Percentiles rank a stretch among this genome's conserved stretches.
Conservation (phyloP, 2,113 vertebrate species). For the Podarcis muralis region DNA sequence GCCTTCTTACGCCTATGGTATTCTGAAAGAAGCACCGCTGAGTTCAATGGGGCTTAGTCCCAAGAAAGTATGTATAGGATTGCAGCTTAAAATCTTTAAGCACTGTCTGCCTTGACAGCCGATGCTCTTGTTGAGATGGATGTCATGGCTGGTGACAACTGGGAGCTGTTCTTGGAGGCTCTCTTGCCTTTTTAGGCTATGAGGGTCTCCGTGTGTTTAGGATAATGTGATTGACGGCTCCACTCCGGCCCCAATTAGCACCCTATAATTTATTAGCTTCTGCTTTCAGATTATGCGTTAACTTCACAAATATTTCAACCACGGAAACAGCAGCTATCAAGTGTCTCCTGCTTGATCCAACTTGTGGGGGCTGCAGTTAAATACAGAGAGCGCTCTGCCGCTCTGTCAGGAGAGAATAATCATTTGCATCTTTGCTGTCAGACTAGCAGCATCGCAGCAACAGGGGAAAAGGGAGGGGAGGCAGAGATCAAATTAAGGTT, state of each 20-base stretch:
- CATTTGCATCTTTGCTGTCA: slow-evolving; percentile 67
- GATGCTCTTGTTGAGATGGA: slow-evolving; percentile 67
- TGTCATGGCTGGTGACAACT: slow-evolving; percentile 81
- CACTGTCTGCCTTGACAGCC: slow-evolving; percentile 44
- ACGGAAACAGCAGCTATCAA: slow-evolving; percentile 85
- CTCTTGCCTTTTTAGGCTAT: slow-evolving; percentile 87
- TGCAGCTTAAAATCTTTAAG: neutral
- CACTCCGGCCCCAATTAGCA: slow-evolving; percentile 86
- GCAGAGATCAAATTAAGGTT: slow-evolving; percentile 12
- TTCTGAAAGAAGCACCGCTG: neutral
- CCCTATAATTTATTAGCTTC: slow-evolving; percentile 88
- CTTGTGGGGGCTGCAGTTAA: slow-evolving; percentile 71
- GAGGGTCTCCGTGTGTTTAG: slow-evolving; percentile 83
- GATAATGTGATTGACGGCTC: slow-evolving; percentile 82
- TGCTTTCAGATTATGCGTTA: slow-evolving; percentile 88
- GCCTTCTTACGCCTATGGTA: neutral
- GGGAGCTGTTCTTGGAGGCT: slow-evolving; percentile 74
- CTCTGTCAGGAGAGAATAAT: slow-evolving; percentile 78
- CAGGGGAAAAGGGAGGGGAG: neutral
- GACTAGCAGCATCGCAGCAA: slow-evolving; percentile 37
- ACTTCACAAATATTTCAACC: slow-evolving; percentile 89
- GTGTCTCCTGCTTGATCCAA: slow-evolving; percentile 81
- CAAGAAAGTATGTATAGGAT: neutral
- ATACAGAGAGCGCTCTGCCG: slow-evolving; percentile 72
- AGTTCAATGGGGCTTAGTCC: neutral